phyloP scores from a whole-genome alignment of 2,888 invertebrate species.

The Perizoma flavofasciatum region DNA sequence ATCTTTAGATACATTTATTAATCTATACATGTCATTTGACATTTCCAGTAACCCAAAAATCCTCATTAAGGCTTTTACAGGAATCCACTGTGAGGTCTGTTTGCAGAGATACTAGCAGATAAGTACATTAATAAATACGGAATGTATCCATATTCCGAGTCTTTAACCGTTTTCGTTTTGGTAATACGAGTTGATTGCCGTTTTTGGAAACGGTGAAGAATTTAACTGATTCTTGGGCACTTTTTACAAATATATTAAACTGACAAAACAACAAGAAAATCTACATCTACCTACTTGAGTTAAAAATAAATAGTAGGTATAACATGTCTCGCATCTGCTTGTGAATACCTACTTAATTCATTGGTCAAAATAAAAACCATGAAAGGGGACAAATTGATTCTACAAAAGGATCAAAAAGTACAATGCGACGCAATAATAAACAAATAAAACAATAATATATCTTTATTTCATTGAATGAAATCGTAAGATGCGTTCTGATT shows the following conservation, averaged over 20 bases:
- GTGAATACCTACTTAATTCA: no score
- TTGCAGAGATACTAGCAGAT: not conserved
- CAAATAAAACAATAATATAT: constrained; percentile 20
- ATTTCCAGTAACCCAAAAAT: no score
- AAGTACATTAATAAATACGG: constrained; percentile 5
- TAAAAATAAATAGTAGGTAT: no score
- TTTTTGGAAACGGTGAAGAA: constrained; percentile 10
- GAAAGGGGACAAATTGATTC: constrained; percentile 5
- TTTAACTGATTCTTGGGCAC: not conserved
- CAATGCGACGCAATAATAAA: constrained; percentile 13
- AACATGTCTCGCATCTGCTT: no score
- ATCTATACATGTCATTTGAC: no score
- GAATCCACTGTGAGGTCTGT: not conserved
- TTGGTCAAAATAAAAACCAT: not conserved
- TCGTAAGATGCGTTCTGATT: constrained; percentile 19
- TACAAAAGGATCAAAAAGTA: not conserved
- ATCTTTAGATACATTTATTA: no score
- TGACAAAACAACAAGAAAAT: not conserved
- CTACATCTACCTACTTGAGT: no score
- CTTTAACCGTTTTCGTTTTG: constrained; percentile 12
- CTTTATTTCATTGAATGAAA: constrained; percentile 26
- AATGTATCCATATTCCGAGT: constrained; percentile 2
- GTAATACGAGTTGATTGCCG: constrained; percentile 4
- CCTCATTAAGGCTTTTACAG: no score
- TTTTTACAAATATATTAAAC: not conserved